Base-by-base conservation (phyloP, 2,888 invertebrate species). In the Raillietiella orientalis region DNA sequence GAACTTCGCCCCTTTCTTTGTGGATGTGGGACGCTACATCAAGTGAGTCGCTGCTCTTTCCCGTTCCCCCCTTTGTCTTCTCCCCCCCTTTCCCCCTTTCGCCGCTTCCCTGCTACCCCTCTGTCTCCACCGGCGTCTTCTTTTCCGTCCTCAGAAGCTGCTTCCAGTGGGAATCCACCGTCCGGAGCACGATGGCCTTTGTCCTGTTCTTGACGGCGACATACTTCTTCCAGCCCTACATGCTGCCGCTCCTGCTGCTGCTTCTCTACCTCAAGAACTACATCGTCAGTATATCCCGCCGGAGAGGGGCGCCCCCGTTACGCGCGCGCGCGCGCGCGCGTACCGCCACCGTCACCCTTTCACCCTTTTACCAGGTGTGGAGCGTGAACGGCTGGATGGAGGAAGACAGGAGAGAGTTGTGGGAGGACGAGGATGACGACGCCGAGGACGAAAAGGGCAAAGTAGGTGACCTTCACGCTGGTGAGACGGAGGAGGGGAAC, bases 161-260 rank as follows among this genome's bases (percentile, higher is more conserved):
- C 45, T 82, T 87, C 42, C 75, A 84, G 47, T 96, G 93, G 93
- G 84, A 93, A 41, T 84, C 72, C 4, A 67, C 69, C 27, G 44
- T 71, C 20, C 58, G 74, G 34, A 84, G 79, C 34, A 58, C 71
- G 35, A 48, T 70, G 21, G 77, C 84, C 2, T 59, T 93, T 25
- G 48, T 71, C 12, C 50, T 67, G 10, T 96, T 82, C 60, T 56
- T 93, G 27, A 51, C 77, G 1, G 61, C 71, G 28, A 82, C 82
- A 38, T 79, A 82, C 45, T 79, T 75, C 48, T 84, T 87, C 42
- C 70, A 96, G 46, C 66, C 84, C 38, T 93, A 75, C 59, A 90
- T 93, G 66, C 47, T 87, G 29, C 93, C 93, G 0, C 52, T 70
- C 3, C 53, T 65, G 8, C 53, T 82, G 14, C 52, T 93, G 11